Conservation (phyloP, 2,113 vertebrate genomes). For the Proterorhinus semilunaris region DNA sequence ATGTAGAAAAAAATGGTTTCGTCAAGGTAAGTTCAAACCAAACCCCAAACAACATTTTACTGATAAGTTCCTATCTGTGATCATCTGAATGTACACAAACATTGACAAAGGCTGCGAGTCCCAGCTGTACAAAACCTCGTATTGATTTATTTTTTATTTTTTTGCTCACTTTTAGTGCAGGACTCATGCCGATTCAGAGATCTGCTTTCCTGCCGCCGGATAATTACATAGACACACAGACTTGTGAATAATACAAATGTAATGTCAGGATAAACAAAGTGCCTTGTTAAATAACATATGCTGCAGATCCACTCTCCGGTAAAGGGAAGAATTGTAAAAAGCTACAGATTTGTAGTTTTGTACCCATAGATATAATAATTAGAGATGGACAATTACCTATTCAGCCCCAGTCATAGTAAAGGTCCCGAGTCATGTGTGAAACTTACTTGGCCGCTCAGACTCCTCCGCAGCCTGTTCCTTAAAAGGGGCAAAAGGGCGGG, state of each 20-base stretch:
- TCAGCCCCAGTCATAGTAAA: too few relatives aligned
- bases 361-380: too few relatives aligned
- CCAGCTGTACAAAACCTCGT: conserved; percentile 44
- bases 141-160: conserved; percentile 56
- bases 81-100: conserved; percentile 38
- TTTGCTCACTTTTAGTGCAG: conserved; percentile 51
- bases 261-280: conserved; percentile 17
- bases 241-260: conserved; percentile 32
- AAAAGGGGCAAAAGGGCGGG: too few relatives aligned
- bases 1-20: conserved; percentile 43
- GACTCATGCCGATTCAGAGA: conserved; percentile 42
- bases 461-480: too few relatives aligned
- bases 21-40: conserved; percentile 48
- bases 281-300: background rate
- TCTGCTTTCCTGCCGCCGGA: conserved; percentile 32
- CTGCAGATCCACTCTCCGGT: conserved; percentile 6
- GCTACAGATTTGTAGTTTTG: background rate
- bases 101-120: conserved; percentile 46
- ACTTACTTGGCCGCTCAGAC: too few relatives aligned
- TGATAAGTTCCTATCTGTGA: conserved; percentile 49
- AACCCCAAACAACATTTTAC: conserved; percentile 32
- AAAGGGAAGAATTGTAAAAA: background rate
- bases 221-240: conserved; percentile 43
- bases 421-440: too few relatives aligned
- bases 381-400: too few relatives aligned